phyloP scores from a whole-genome alignment of 2,888 invertebrate genomes.

The Cerceris rybyensis region DNA sequence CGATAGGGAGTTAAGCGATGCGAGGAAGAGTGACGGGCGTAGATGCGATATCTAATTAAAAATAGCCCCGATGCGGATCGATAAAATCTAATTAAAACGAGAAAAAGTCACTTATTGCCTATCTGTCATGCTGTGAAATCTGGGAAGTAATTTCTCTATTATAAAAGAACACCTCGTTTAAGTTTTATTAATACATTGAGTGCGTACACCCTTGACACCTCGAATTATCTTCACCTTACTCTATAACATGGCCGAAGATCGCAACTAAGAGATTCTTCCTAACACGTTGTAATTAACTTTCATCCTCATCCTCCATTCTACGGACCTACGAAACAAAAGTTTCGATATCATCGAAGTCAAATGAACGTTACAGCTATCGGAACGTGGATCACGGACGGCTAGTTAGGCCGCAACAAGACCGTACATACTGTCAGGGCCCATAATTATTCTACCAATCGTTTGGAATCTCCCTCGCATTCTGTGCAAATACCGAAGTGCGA shows the following conservation, averaged over 20 bases:
- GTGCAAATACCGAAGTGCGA: constrained; percentile 46
- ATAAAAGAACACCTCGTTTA: background rate
- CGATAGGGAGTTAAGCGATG: constrained; percentile 1
- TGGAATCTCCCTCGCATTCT: constrained; percentile 18
- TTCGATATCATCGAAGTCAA: background rate
- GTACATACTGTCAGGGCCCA: background rate
- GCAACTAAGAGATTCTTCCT: no score
- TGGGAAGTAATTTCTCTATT: constrained; percentile 13
- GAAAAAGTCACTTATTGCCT: constrained; percentile 6
- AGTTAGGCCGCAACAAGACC: no score
- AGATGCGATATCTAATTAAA: constrained; percentile 8
- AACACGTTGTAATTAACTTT: no score
- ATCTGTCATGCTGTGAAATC: constrained; percentile 13
- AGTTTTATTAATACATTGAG: background rate
- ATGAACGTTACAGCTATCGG: background rate
- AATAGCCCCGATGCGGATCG: background rate
- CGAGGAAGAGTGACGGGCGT: constrained; percentile 5
- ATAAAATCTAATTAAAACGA: no score
- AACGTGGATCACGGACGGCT: background rate
- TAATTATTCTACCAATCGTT: constrained; percentile 34
- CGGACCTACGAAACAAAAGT: background rate
- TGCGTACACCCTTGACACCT: background rate
- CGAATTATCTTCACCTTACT: background rate
- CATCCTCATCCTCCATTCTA: no score
- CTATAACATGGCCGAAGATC: background rate